These are phyloP conservation scores for Atta cephalotes DNA, from an alignment of 1,140 invertebrate genomes.

Conservation along the genomic window DNA sequence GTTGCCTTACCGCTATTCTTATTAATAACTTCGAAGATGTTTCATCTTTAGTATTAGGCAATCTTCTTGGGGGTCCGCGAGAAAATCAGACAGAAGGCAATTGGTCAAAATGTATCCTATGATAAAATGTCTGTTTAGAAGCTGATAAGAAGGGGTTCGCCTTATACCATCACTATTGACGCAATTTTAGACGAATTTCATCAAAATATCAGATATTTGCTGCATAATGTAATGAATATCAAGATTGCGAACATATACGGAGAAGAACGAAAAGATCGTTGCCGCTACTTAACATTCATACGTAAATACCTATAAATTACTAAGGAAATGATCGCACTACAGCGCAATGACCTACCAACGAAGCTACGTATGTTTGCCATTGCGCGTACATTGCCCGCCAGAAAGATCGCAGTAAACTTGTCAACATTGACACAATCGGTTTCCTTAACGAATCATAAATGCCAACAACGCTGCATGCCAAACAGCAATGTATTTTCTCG, in stretches of 20 bases:
- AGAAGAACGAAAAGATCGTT: not conserved
- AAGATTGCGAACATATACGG: not conserved
- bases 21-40: constrained; percentile 47
- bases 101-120: constrained; percentile 37
- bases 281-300: constrained; percentile 25
- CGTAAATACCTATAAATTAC: constrained; percentile 51
- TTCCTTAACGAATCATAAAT: constrained; percentile 56
- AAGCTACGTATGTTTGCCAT: not conserved
- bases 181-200: not conserved
- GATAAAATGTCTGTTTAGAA: constrained; percentile 59
- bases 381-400: not conserved
- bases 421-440: constrained; percentile 39
- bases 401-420: constrained; percentile 57
- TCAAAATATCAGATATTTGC: not conserved
- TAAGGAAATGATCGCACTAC: not conserved
- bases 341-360: constrained; percentile 15
- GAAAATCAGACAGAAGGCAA: constrained; percentile 15
- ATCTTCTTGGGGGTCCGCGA: constrained; percentile 11
- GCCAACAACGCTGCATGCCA: not conserved
- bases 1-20: constrained; percentile 3
- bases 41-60: constrained; percentile 50
- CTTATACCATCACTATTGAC: not conserved
- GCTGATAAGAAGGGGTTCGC: not conserved
- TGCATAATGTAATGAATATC: not conserved
- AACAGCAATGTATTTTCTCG: constrained; percentile 24